A percentile compares a stretch with the other conserved stretches of the same genome.
These are phyloP conservation scores for Pachyramphus minor DNA, from an alignment of 2,113 vertebrate genomes.

Conservation along the genomic window DNA sequence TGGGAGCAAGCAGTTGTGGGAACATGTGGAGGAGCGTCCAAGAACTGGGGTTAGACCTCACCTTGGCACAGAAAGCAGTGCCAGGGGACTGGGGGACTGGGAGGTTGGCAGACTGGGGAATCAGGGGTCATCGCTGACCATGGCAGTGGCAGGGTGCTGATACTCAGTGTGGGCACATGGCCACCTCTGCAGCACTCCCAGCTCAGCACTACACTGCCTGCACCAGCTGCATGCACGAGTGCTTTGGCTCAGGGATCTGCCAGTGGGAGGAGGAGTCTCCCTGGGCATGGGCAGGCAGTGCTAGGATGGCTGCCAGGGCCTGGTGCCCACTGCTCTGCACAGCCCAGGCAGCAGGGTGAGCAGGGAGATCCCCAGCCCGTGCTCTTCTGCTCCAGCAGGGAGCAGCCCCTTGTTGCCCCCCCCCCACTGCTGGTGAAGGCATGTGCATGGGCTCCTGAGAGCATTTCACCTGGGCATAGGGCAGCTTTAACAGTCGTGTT, in stretches of 20 bases:
- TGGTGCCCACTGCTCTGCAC: background rate
- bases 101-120: background rate
- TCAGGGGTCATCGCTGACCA: accelerated
- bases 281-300: background rate
- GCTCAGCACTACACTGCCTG: background rate
- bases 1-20: accelerated
- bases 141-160: background rate
- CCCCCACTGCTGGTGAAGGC: accelerated
- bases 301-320: background rate
- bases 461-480: background rate
- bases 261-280: background rate
- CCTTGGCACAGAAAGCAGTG: accelerated
- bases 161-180: background rate
- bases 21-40: background rate
- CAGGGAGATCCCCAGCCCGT: background rate
- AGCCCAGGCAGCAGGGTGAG: background rate
- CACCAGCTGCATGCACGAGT: background rate
- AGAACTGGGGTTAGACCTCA: accelerated
- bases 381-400: background rate
- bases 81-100: accelerated
- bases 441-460: background rate
- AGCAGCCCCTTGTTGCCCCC: background rate
- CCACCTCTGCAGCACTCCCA: background rate
- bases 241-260: background rate
- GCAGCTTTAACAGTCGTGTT: background rate